phyloP scores from a whole-genome alignment of 1,140 invertebrate genomes.

The Semibalanus balanoides region DNA sequence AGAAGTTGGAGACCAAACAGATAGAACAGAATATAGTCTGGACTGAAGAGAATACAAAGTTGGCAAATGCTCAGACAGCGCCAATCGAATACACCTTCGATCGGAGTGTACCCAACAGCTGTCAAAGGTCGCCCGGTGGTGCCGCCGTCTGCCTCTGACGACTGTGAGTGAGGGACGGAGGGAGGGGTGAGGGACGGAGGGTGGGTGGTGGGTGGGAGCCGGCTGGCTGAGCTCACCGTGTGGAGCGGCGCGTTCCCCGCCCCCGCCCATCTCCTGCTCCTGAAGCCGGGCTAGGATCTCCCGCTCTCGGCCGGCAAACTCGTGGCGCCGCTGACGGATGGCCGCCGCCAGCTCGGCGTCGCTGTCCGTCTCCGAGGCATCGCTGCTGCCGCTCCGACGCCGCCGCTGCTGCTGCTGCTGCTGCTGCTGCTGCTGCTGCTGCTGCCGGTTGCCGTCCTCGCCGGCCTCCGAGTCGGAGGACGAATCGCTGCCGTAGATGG shows the following conservation, averaged over 20 bases:
- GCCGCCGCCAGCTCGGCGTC: constrained; percentile 37
- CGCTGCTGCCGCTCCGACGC: constrained; percentile 22
- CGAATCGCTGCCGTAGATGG: constrained; percentile 38
- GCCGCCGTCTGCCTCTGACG: too few species aligned
- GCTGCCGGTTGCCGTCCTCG: constrained; percentile 28
- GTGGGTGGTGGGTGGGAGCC: too few species aligned
- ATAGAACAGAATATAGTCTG: too few species aligned
- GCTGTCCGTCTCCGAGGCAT: constrained; percentile 17
- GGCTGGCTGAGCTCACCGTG: neutral
- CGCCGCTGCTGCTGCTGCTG: constrained; percentile 26
- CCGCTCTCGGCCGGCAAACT: constrained; percentile 38
- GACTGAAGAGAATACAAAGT: too few species aligned
- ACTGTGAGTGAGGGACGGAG: too few species aligned
- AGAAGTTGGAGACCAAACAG: too few species aligned
- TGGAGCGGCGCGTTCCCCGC: neutral
- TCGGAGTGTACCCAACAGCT: too few species aligned
- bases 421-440: too few species aligned
- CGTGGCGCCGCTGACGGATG: constrained; percentile 33
- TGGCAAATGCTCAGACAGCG: too few species aligned
- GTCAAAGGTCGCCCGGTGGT: too few species aligned
- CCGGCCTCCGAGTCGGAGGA: constrained; percentile 34
- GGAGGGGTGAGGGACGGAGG: too few species aligned
- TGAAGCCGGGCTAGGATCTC: constrained; percentile 37
- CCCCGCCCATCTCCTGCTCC: neutral
- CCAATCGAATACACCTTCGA: too few species aligned